Evolutionary conservation across 2,113 vertebrate genomes (phyloP).

Genomic region (Edolisoma coerulescens): DNA sequence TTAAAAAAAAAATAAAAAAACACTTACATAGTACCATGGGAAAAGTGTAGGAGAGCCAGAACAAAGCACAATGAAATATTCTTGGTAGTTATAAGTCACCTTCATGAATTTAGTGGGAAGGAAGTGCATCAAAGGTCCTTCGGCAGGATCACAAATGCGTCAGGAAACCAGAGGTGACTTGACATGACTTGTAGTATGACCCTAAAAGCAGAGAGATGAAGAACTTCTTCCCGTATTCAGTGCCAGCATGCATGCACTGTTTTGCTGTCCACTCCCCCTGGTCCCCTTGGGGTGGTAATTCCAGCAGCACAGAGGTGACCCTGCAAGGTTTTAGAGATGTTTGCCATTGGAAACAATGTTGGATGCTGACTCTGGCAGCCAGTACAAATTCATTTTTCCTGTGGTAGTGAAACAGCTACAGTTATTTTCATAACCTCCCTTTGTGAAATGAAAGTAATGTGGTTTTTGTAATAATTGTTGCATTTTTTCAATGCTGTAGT

Average conservation of each 20-base stretch:
- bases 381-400: not conserved
- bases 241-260: not conserved
- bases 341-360: not conserved
- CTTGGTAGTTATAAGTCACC: not conserved
- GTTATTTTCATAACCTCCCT: not conserved
- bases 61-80: not conserved
- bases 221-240: not conserved
- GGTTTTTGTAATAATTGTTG: accelerated
- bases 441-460: not conserved
- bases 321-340: not conserved
- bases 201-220: not conserved
- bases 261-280: not conserved
- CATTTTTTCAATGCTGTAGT: not conserved
- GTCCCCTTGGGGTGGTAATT: not conserved
- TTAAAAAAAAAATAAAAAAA: not conserved
- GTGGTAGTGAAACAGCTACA: not conserved
- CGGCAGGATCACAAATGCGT: not conserved
- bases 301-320: not conserved
- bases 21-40: not conserved
- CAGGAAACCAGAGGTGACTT: not conserved
- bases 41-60: not conserved
- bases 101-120: not conserved
- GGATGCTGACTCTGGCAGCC: not conserved
- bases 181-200: not conserved
- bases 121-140: not conserved